Evolutionary conservation across 2,888 invertebrate genomes (phyloP).

Genomic region (Megastigmus dorsalis): DNA sequence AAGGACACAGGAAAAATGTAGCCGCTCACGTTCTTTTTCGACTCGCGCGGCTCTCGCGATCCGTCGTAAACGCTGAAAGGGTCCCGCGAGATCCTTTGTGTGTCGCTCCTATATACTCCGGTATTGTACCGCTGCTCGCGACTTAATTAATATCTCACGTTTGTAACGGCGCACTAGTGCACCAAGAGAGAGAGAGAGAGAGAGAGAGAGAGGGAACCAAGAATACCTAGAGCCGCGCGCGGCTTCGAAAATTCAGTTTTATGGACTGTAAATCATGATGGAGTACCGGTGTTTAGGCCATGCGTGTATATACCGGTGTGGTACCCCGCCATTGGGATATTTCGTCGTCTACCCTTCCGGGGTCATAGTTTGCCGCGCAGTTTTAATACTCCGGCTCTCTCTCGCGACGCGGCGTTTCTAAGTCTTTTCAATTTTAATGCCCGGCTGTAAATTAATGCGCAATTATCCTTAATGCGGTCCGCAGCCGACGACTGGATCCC

Average conservation of each 20-base stretch:
- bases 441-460: no score
- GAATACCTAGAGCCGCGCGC: not conserved
- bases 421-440: no score
- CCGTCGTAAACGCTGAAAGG: conserved; percentile 25
- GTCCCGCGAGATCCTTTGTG: conserved; percentile 42
- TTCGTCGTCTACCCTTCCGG: conserved; percentile 52
- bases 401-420: no score
- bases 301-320: no score
- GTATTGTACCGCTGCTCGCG: conserved; percentile 34
- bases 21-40: conserved; percentile 9
- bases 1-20: not conserved
- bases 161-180: conserved; percentile 43
- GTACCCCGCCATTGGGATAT: conserved; percentile 36
- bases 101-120: not conserved
- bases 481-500: no score
- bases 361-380: conserved; percentile 33
- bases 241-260: conserved; percentile 52
- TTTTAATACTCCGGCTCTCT: no score
- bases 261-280: conserved; percentile 52
- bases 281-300: conserved; percentile 6
- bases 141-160: conserved; percentile 55
- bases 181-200: not conserved
- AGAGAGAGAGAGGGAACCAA: not conserved
- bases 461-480: no score
- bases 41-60: no score